Evolutionary conservation across 1,140 invertebrate species (phyloP).

Genomic region (Carcinoscorpius rotundicauda): DNA sequence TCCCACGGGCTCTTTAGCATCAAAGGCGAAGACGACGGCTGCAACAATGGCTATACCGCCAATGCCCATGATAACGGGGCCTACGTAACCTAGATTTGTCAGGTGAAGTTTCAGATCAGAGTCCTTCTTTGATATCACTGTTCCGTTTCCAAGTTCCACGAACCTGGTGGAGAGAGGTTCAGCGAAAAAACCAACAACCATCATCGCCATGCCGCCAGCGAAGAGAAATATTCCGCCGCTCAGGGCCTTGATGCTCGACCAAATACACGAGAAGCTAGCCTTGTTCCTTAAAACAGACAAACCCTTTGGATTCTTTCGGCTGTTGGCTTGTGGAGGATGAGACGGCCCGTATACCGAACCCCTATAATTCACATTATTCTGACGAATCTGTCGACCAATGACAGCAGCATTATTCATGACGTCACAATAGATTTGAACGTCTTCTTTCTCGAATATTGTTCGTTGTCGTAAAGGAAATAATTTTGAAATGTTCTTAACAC

Average conservation of each 20-base stretch:
- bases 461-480: too few species aligned
- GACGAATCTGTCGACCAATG: constrained; percentile 27
- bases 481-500: too few species aligned
- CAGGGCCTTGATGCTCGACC: constrained; percentile 78
- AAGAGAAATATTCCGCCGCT: constrained; percentile 68
- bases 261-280: constrained; percentile 46
- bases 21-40: constrained; percentile 89
- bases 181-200: constrained; percentile 60
- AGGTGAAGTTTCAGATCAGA: constrained; percentile 42
- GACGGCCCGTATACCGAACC: constrained; percentile 21
- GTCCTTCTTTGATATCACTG: constrained; percentile 42
- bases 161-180: constrained; percentile 65
- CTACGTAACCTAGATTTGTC: constrained; percentile 79
- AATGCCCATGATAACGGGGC: constrained; percentile 83
- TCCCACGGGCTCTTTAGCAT: constrained; percentile 36
- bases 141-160: constrained; percentile 65
- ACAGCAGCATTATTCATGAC: constrained; percentile 27
- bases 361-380: constrained; percentile 23
- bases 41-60: constrained; percentile 86
- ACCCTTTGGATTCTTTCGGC: constrained; percentile 17
- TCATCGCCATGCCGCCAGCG: constrained; percentile 74
- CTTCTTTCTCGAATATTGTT: too few species aligned
- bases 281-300: constrained; percentile 12
- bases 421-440: too few species aligned
- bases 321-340: constrained; percentile 19